Base-by-base conservation (phyloP, 2,113 vertebrate genomes). In the Aythya baeri region DNA sequence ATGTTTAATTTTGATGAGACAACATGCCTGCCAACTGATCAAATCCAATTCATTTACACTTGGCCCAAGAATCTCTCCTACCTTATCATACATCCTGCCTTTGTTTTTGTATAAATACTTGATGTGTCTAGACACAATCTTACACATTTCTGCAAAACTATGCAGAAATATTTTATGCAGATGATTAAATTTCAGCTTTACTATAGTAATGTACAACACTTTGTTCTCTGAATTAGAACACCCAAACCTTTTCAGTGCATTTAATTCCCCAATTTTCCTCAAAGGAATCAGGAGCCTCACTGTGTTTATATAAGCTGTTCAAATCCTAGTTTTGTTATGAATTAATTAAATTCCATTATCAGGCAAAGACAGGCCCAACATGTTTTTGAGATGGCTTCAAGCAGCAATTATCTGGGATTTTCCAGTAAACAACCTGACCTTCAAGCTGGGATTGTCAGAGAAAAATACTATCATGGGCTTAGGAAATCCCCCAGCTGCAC, bases 261-360 rank as follows among this genome's bases (percentile, higher is more conserved):
- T 95, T 83, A 94, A 83, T 43, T 91, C 29, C 20, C 65, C 38
- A 10, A 21, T 83, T 71, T 94, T 80, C 59, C 72, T 93, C 79
- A 77, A 90, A 95, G 74, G 50, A 93, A 89, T 88, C 68, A 61
- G 63, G 6, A 89, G 27, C 55, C 86, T 55, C 7, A 0, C 34
- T 63, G 34, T 65, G 57, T 81, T 93, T 88, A 68, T 57, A 65
- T 34, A 93, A 81, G 83, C 43, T 68, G 38, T 84, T 72, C 66
- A 86, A 96, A 94, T 93, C 67, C 77, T 49, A 83, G 12, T 67
- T 91, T 90, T 88, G 59, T 88, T 88, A 86, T 18, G 58, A 86
- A 83, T 91, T 88, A 91, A 91, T 88, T 57, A 81, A 88, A 91
- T 83, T 89, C 68, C 72, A 86, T 83, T 89, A 94, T 88, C 93